phyloP scores from a whole-genome alignment of 2,797 vertebrate species.

The Echeneis naucrates region DNA sequence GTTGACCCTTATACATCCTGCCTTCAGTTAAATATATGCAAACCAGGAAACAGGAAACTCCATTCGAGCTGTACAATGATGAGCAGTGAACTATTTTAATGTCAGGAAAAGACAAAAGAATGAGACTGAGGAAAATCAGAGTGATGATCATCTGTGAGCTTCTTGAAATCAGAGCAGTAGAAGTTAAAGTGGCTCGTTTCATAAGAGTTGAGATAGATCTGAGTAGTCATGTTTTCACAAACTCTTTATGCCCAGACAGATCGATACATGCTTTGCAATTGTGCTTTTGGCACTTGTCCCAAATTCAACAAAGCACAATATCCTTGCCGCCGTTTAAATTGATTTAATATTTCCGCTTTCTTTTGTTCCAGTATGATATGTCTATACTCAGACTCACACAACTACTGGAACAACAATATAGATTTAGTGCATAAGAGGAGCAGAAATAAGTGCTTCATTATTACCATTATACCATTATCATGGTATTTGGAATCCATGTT shows the following conservation, averaged over 20 bases:
- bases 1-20: background rate
- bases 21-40: conserved; percentile 6
- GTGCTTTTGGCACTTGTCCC: conserved; percentile 20
- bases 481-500: conserved; percentile 7
- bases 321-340: background rate
- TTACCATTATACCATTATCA: conserved; percentile 2
- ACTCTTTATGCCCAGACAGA: conserved; percentile 29
- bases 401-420: background rate
- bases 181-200: conserved; percentile 18
- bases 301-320: conserved; percentile 39
- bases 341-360: conserved; percentile 32
- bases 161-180: conserved; percentile 18
- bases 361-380: conserved; percentile 11
- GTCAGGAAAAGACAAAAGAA: conserved; percentile 1
- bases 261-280: conserved; percentile 37
- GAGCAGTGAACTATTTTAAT: too few relatives aligned
- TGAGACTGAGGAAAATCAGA: conserved; percentile 5
- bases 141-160: background rate
- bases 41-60: background rate
- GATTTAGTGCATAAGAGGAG: background rate
- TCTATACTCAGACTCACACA: background rate
- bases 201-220: conserved; percentile 25
- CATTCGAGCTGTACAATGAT: background rate
- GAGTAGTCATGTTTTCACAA: conserved; percentile 34
- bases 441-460: conserved; percentile 8